Evolutionary conservation across 2,113 vertebrate species (phyloP).

Genomic region (Caloenas nicobarica): DNA sequence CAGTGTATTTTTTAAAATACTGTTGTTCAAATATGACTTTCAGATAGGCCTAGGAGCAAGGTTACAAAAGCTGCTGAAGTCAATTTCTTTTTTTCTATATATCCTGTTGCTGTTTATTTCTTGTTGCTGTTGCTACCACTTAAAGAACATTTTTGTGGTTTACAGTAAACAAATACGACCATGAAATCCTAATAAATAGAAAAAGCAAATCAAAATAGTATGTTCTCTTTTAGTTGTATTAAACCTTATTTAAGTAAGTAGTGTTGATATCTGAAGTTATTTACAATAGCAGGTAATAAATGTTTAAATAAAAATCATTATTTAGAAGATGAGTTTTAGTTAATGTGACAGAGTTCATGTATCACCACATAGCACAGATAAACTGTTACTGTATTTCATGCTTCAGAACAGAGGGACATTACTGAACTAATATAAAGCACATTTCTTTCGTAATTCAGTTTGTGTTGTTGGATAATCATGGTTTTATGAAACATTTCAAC

Average conservation of each 20-base stretch:
- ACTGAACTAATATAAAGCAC: not conserved
- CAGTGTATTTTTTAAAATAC: not conserved
- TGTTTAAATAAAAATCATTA: not conserved
- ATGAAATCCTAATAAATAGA: not conserved
- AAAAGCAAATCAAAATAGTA: not conserved
- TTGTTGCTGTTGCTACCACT: not conserved
- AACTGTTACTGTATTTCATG: not conserved
- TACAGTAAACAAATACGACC: not conserved
- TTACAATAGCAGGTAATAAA: not conserved
- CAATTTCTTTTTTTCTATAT: not conserved
- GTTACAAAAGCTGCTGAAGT: not conserved
- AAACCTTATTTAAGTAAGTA: not conserved
- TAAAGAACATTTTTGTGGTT: not conserved
- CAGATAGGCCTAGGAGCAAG: not conserved
- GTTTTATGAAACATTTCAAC: not conserved
- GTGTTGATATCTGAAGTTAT: not conserved
- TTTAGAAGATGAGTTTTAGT: not conserved
- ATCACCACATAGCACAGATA: not conserved
- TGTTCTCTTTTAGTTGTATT: not conserved
- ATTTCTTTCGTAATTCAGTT: not conserved
- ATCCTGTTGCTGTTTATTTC: not conserved
- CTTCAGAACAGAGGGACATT: not conserved
- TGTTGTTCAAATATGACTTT: not conserved
- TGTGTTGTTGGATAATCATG: not conserved
- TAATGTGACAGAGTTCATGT: not conserved